These are phyloP conservation scores for Phoxinus dragarum DNA, from an alignment of 2,797 vertebrate genomes.

Conservation along the genomic window DNA sequence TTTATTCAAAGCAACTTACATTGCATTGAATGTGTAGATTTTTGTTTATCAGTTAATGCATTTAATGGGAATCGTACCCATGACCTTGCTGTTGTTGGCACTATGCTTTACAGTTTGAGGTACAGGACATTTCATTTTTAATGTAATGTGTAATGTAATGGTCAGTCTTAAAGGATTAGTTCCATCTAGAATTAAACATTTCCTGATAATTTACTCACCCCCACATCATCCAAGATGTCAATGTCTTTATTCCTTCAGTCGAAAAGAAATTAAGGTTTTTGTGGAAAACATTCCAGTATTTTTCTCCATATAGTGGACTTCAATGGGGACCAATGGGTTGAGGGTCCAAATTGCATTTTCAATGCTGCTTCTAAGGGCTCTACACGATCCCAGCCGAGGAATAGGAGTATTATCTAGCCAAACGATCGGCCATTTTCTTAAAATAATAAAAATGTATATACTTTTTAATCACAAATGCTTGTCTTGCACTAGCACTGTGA, in stretches of 20 bases:
- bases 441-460: too few species aligned
- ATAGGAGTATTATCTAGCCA: too few species aligned
- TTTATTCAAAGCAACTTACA: constrained; percentile 2
- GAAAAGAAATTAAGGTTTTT: neutral
- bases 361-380: too few species aligned
- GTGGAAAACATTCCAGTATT: too few species aligned
- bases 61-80: neutral
- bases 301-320: too few species aligned
- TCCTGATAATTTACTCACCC: neutral
- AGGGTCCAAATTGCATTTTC: too few species aligned
- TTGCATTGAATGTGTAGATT: neutral
- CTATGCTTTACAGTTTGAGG: neutral
- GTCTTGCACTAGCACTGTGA: too few species aligned
- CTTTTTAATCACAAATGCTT: too few species aligned
- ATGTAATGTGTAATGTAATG: neutral
- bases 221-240: neutral
- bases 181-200: neutral
- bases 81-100: neutral
- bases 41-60: neutral
- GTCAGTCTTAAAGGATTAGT: neutral
- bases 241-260: neutral
- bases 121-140: neutral
- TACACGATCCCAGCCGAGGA: too few species aligned
- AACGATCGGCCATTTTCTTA: too few species aligned
- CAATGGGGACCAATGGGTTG: too few species aligned